Percentiles rank a stretch among this genome's conserved stretches.
These are phyloP conservation scores for Heliothis virescens DNA, from an alignment of 1,140 invertebrate species.

Conservation along the genomic window DNA sequence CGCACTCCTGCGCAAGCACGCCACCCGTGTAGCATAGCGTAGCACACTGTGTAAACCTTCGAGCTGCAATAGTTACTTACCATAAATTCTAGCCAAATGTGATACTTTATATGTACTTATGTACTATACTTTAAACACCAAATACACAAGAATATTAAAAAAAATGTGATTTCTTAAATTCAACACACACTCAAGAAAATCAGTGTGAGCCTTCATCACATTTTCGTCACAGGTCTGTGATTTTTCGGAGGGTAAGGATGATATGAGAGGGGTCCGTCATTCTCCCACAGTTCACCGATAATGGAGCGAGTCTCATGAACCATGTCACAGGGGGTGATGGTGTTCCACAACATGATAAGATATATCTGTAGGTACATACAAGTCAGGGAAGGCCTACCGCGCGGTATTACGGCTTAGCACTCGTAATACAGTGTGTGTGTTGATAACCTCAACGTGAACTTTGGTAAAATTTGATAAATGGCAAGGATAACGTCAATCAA, in stretches of 20 bases:
- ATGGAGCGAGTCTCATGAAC: constrained; percentile 8
- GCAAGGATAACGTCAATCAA: constrained; percentile 26
- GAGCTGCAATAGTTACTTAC: neutral
- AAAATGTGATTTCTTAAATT: too few species aligned
- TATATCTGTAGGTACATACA: too few species aligned
- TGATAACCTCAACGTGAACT: constrained; percentile 28
- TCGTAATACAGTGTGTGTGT: neutral
- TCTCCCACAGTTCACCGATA: constrained; percentile 13
- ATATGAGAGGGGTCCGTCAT: neutral
- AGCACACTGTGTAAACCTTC: constrained; percentile 21
- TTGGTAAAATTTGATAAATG: constrained; percentile 29
- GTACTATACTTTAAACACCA: too few species aligned
- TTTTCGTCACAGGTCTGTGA: neutral
- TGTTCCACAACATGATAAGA: neutral
- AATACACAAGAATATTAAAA: too few species aligned
- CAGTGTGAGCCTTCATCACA: neutral
- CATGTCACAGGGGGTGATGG: neutral
- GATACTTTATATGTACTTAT: too few species aligned
- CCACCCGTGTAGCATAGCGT: neutral
- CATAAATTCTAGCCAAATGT: neutral
- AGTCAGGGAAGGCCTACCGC: neutral
- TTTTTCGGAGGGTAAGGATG: neutral
- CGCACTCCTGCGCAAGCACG: constrained; percentile 7
- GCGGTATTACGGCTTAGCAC: neutral
- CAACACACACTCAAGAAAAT: neutral